These are phyloP conservation scores for Leucopsar rothschildi DNA, from an alignment of 2,113 vertebrate genomes.

Conservation along the genomic window DNA sequence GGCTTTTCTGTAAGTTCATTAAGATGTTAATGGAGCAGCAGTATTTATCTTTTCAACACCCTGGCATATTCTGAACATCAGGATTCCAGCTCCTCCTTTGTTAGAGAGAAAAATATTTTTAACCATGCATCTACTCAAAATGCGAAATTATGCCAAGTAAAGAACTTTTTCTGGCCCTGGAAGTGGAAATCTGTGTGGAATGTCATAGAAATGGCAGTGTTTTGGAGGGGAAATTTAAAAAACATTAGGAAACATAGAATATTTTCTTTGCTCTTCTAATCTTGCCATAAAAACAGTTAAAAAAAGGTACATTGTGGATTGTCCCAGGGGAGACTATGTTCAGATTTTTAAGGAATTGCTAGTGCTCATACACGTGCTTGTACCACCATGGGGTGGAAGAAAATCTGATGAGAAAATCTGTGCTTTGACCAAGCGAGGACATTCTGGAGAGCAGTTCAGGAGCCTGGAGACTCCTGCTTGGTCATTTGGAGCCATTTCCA, in stretches of 20 bases:
- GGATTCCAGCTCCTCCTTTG: not conserved
- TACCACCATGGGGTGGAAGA: not conserved
- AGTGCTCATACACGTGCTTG: not conserved
- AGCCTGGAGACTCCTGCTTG: not conserved
- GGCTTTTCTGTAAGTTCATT: not conserved
- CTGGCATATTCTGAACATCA: not conserved
- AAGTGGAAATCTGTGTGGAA: not conserved
- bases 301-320: not conserved
- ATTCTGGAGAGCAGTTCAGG: not conserved
- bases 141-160: not conserved
- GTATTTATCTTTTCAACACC: slow-evolving; percentile 23
- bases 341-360: not conserved
- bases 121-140: not conserved
- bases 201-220: not conserved
- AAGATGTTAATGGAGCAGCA: not conserved
- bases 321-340: not conserved
- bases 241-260: not conserved
- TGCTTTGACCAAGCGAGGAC: not conserved
- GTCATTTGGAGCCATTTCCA: not conserved
- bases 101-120: not conserved
- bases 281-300: not conserved
- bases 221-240: not conserved
- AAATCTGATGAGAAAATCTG: not conserved
- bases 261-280: not conserved
- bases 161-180: not conserved